Evolutionary conservation across 2,113 vertebrate species (phyloP).

Genomic region (Chiloscyllium plagiosum): DNA sequence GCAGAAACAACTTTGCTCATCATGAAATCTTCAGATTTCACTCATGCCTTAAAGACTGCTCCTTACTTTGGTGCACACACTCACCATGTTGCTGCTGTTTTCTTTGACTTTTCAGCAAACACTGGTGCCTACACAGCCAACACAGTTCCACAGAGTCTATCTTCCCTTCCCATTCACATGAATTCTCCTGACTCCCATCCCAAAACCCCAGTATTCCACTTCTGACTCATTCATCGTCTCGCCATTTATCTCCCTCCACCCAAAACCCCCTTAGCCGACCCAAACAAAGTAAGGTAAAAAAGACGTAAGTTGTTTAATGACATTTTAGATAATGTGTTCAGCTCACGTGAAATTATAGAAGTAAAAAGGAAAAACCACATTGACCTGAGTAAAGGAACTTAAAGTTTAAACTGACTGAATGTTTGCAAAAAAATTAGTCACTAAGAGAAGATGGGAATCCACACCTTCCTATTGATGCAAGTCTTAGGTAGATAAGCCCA

Average conservation of each 20-base stretch:
- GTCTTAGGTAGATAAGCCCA: background rate
- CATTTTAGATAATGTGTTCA: background rate
- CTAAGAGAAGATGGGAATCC: too few relatives aligned
- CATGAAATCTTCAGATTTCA: background rate
- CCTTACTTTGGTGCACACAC: background rate
- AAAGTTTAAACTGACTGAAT: background rate
- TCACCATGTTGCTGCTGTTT: background rate
- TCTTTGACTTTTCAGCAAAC: background rate
- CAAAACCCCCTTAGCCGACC: background rate
- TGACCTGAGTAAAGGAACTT: background rate
- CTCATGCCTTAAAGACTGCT: background rate
- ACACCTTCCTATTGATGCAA: too few relatives aligned
- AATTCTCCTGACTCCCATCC: background rate
- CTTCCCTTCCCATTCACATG: background rate
- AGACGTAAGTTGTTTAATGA: background rate
- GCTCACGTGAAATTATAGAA: background rate
- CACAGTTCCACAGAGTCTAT: background rate
- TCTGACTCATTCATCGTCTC: background rate
- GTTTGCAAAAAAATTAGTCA: background rate
- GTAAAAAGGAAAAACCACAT: background rate
- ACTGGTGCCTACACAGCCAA: background rate
- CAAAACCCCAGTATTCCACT: background rate
- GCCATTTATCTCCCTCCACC: background rate
- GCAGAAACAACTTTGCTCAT: background rate
- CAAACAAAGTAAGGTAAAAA: background rate